Evolutionary conservation across 2,113 vertebrate genomes (phyloP).

Genomic region (Clarias macrocephalus): DNA sequence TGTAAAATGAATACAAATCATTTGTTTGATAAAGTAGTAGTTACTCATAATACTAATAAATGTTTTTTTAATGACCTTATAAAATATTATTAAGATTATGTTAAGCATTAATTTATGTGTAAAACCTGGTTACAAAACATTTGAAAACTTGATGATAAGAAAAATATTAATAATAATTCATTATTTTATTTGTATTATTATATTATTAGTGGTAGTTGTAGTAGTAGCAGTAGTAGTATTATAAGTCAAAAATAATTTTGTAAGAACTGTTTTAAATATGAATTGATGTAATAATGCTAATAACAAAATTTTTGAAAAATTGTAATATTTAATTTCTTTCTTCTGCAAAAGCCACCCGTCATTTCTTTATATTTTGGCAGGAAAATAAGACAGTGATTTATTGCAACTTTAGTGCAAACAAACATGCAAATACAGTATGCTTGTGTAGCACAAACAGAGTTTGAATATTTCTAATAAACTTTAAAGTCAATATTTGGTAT

Average conservation of each 20-base stretch:
- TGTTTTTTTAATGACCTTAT: background rate
- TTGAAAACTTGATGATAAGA: background rate
- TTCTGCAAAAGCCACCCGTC: too few species aligned
- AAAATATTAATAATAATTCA: background rate
- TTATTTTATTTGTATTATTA: background rate
- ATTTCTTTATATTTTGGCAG: too few species aligned
- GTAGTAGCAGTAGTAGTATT: background rate
- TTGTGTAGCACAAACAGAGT: too few species aligned
- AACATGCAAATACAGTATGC: too few species aligned
- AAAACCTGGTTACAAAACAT: background rate
- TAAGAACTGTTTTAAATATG: too few species aligned
- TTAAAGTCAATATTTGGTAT: too few species aligned
- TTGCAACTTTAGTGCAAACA: too few species aligned
- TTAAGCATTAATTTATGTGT: background rate
- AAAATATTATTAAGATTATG: background rate
- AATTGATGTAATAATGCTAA: background rate
- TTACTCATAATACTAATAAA: background rate
- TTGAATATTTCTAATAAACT: too few species aligned
- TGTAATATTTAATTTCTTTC: background rate
- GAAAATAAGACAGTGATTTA: too few species aligned
- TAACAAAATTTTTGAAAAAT: background rate
- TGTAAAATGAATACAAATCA: background rate
- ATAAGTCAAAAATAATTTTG: too few species aligned
- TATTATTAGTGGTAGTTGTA: background rate
- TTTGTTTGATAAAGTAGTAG: background rate